Evolutionary conservation across 2,888 invertebrate species (phyloP).

Genomic region (Drosophila mulleri): DNA sequence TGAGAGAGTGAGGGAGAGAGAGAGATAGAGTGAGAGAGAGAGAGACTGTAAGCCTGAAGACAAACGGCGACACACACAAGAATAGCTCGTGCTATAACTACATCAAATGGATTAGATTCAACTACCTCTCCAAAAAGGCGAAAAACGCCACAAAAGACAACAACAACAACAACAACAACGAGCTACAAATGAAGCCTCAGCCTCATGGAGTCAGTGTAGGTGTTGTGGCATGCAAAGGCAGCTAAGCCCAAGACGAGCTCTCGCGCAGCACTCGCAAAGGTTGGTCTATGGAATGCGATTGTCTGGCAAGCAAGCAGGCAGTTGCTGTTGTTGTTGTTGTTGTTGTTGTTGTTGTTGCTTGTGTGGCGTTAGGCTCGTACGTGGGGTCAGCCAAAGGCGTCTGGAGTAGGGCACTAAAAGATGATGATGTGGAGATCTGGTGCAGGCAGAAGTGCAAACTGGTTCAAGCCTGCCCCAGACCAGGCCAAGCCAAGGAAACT

Average conservation of each 20-base stretch:
- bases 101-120: conserved; percentile 82
- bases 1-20: neutral
- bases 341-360: conserved; percentile 6
- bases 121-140: conserved; percentile 80
- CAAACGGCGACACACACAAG: conserved; percentile 72
- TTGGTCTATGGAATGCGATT: conserved; percentile 72
- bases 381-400: conserved; percentile 71
- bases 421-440: conserved; percentile 45
- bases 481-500: conserved; percentile 12
- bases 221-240: conserved; percentile 69
- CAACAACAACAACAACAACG: conserved; percentile 38
- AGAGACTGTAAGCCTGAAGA: conserved; percentile 21
- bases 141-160: conserved; percentile 75
- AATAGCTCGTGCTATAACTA: conserved; percentile 84
- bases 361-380: conserved; percentile 66
- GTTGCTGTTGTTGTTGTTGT: conserved; percentile 25
- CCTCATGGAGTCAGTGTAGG: conserved; percentile 66
- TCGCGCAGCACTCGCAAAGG: conserved; percentile 39
- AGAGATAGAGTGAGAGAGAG: neutral
- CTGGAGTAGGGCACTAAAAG: conserved; percentile 54
- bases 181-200: conserved; percentile 39
- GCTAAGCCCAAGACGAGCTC: conserved; percentile 38
- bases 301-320: conserved; percentile 59
- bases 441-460: conserved; percentile 34
- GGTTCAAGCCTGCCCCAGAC: conserved; percentile 24